Percentiles rank a stretch among this genome's conserved stretches.
These are phyloP conservation scores for Clamator glandarius DNA, from an alignment of 2,797 vertebrate genomes.

Conservation along the genomic window DNA sequence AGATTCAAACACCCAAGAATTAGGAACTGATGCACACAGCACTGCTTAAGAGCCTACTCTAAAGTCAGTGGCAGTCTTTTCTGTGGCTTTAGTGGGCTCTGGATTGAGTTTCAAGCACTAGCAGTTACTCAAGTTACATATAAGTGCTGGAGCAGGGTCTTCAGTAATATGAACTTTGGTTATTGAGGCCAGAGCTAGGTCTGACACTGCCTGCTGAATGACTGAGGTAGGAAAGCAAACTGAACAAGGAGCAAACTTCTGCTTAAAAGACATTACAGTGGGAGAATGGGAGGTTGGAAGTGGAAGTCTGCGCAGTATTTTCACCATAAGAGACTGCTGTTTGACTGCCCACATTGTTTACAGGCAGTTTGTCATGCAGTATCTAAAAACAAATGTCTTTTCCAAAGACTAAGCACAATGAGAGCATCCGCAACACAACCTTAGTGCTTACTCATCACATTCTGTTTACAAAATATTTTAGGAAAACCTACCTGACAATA, in stretches of 20 bases:
- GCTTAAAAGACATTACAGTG: not conserved
- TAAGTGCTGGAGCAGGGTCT: not conserved
- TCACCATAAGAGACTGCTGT: not conserved
- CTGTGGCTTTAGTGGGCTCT: not conserved
- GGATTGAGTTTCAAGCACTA: constrained; percentile 23
- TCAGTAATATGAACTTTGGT: not conserved
- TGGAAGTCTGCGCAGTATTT: not conserved
- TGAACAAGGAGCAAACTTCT: not conserved
- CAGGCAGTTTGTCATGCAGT: not conserved
- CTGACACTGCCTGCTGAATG: not conserved
- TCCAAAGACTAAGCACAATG: not conserved
- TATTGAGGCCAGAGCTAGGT: not conserved
- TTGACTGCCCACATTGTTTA: not conserved
- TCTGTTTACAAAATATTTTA: not conserved
- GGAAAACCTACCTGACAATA: not conserved
- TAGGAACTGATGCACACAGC: not conserved
- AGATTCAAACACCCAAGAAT: not conserved
- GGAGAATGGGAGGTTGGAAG: not conserved
- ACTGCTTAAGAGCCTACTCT: not conserved
- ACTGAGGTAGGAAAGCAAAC: not conserved
- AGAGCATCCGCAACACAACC: not conserved
- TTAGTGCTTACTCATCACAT: not conserved
- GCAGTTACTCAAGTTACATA: constrained; percentile 27
- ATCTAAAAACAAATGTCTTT: not conserved
- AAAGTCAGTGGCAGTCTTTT: not conserved